A percentile compares a stretch with the other conserved stretches of the same genome.
Evolutionary conservation across 2,888 invertebrate species (phyloP).

Genomic region (Diploptera punctata): DNA sequence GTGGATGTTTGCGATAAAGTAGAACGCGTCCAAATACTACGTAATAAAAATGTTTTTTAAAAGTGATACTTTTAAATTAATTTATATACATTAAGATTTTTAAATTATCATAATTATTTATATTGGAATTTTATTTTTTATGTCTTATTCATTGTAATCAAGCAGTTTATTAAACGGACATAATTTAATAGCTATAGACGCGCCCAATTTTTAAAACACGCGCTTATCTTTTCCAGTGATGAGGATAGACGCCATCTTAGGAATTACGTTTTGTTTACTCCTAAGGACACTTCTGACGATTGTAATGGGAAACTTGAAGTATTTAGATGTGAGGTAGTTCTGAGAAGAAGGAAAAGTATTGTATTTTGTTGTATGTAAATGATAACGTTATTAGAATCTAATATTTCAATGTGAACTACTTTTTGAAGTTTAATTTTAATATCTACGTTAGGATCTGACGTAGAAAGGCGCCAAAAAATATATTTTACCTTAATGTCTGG

Average conservation of each 20-base stretch:
- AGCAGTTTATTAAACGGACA: too few relatives aligned
- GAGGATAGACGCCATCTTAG: conserved; percentile 18
- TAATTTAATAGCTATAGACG: too few relatives aligned
- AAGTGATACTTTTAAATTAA: too few relatives aligned
- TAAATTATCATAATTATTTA: too few relatives aligned
- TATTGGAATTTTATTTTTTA: too few relatives aligned
- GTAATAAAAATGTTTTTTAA: too few relatives aligned
- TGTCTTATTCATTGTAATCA: too few relatives aligned
- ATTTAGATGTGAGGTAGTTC: conserved; percentile 10
- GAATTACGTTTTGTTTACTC: background rate
- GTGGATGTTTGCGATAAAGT: too few relatives aligned
- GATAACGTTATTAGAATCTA: background rate
- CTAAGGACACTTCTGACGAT: background rate
- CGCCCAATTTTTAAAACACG: conserved; percentile 19
- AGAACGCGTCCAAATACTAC: too few relatives aligned
- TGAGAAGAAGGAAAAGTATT: background rate
- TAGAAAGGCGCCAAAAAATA: conserved; percentile 18
- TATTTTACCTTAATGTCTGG: conserved; percentile 2
- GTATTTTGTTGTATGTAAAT: background rate
- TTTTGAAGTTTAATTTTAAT: too few relatives aligned
- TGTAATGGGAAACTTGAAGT: conserved; percentile 15
- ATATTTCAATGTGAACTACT: background rate
- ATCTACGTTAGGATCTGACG: conserved; percentile 13
- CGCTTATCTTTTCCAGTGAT: background rate
- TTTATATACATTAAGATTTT: too few relatives aligned